Conservation (phyloP, 2,113 vertebrate genomes). For the Zeus faber region DNA sequence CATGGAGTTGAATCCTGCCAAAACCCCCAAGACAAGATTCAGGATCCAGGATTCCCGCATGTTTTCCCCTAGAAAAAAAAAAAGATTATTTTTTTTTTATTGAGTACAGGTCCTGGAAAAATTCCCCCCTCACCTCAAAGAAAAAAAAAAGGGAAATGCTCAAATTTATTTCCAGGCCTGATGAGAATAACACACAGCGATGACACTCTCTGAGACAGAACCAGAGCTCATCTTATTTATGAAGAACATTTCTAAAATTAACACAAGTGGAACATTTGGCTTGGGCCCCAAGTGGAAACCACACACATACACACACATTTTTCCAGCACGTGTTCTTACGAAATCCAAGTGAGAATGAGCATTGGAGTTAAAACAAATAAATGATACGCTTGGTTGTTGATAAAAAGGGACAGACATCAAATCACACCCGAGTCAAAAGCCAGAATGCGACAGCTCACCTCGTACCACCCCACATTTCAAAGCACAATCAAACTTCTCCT, state of each 20-base stretch:
- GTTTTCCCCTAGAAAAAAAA: no score
- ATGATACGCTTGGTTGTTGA: no score
- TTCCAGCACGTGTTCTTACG: no score
- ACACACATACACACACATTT: background rate
- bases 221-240: conserved; percentile 26
- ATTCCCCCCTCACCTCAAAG: conserved; percentile 44
- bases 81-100: no score
- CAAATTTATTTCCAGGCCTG: conserved; percentile 42
- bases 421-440: conserved; percentile 21
- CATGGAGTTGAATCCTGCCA: conserved; percentile 27
- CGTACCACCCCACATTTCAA: conserved; percentile 25
- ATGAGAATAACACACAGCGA: conserved; percentile 39
- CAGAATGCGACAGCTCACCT: conserved; percentile 25
- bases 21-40: conserved; percentile 23
- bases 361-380: no score
- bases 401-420: no score
- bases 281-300: no score
- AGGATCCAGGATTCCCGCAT: conserved; percentile 44
- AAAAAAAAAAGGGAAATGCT: conserved; percentile 43
- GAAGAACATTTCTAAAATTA: conserved; percentile 33
- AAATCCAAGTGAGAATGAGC: no score
- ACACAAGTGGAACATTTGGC: conserved; percentile 14
- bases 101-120: conserved; percentile 62
- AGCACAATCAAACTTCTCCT: conserved; percentile 37
- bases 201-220: conserved; percentile 27